Evolutionary conservation across 2,797 vertebrate genomes (phyloP), one percentile per base, ranked within the genome.

Genomic region (Mormyrus proboscirostris): DNA sequence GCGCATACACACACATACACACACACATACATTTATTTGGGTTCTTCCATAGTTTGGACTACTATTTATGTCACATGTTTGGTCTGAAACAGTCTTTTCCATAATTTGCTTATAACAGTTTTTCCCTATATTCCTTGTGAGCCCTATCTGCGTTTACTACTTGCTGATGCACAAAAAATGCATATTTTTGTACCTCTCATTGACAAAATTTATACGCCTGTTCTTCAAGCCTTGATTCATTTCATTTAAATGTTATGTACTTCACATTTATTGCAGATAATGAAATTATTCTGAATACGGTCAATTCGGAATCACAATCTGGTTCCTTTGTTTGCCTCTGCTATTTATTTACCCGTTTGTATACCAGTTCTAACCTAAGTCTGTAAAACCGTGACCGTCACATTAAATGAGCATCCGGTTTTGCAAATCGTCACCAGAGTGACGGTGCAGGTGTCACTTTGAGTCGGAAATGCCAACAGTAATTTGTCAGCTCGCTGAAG

Each of bases 401-500:
- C 44, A 84, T 84, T 50, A 85, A 50, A 50, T 29, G 9, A 85
- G 69, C 84, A 69, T 90, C 65, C 90, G 89, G 90, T 90, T 91
- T 88, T 87, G 51, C 88, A 65, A 84, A 91, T 91, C 92, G 89
- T 88, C 79, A 88, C 83, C 79, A 57, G 83, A 87, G 89, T 83
- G n/a, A 89, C 44, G 88, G 6, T 6, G 62, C 88, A 53, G 88
- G 76, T 79, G 73, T 69, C 86, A 82, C 86, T 88, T 89, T 89
- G 65, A 73, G 8, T 84, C 62, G 89, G 92, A 88, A 49, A 49
- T 91, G 88, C 89, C 90, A 90, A 82, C 85, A 19, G 82, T 88
- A 90, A 89, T 90, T 92, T 92, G 89, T 92, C 91, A 89, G 90
- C 82, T 49, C 22, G 90, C 76, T 84, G 50, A 41, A 29, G 9